Conservation (phyloP, 2,888 invertebrate species). For the Synergus umbraculus region DNA sequence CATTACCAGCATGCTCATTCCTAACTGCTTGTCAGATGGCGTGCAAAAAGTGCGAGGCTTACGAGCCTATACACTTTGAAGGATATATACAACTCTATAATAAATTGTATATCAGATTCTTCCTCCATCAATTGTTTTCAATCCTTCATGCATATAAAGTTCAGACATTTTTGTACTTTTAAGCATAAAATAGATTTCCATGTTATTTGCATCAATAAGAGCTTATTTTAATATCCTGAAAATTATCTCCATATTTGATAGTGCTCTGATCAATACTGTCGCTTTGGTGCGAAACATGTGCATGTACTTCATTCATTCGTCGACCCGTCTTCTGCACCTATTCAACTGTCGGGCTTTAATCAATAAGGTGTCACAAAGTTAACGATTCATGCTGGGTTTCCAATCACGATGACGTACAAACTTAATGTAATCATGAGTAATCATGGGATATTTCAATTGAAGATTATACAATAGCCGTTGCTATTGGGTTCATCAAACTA, state of each 20-base stretch:
- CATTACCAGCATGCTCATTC: constrained; percentile 53
- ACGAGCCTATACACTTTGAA: not conserved
- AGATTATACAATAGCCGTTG: not conserved
- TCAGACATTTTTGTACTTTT: not conserved
- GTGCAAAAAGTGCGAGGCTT: constrained; percentile 9
- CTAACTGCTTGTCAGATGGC: constrained; percentile 13
- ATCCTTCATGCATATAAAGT: not conserved
- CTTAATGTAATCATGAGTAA: constrained; percentile 33
- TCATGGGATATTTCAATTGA: constrained; percentile 33
- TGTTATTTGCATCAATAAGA: not conserved
- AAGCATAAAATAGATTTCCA: not conserved
- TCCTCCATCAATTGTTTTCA: not conserved
- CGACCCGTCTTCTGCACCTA: constrained; percentile 21
- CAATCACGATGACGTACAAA: constrained; percentile 34
- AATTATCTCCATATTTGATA: constrained; percentile 8
- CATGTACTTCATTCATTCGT: constrained; percentile 24
- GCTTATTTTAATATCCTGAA: not conserved
- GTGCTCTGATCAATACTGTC: constrained; percentile 6
- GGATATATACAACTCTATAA: constrained; percentile 10
- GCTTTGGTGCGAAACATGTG: constrained; percentile 23
- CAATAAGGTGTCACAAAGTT: constrained; percentile 37
- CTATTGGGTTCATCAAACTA: not conserved
- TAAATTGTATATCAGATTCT: not conserved
- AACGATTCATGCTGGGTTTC: constrained; percentile 37
- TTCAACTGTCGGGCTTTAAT: constrained; percentile 34